Percentiles rank a stretch among this genome's conserved stretches.
Conservation (phyloP, 2,797 vertebrate genomes). For the Diceros bicornis region DNA sequence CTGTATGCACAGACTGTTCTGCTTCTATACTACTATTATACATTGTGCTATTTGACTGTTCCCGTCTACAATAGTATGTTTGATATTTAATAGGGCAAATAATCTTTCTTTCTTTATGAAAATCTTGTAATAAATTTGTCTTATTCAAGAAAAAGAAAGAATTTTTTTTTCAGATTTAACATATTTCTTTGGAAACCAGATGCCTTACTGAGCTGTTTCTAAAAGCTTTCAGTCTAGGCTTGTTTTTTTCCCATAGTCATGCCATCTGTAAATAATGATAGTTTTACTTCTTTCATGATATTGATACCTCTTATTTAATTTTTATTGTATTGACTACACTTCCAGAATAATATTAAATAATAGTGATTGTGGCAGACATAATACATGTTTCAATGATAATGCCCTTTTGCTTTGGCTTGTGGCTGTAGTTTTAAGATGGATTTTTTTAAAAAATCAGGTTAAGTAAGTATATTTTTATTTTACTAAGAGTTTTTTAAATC, state of each 20-base stretch:
- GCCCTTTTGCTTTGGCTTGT: slow-evolving; percentile 5
- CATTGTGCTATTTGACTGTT: neutral
- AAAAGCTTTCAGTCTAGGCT: neutral
- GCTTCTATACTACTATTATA: neutral
- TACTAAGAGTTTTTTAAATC: slow-evolving; percentile 9
- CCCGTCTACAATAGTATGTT: neutral
- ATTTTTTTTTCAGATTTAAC: neutral
- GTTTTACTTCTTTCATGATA: slow-evolving; percentile 12
- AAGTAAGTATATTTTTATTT: slow-evolving; percentile 14
- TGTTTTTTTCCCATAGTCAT: neutral
- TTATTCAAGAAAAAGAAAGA: slow-evolving; percentile 46
- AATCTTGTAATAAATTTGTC: slow-evolving; percentile 35
- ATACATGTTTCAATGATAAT: neutral
- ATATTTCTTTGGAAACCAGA: slow-evolving; percentile 28
- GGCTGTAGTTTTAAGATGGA: neutral
- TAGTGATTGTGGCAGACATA: neutral
- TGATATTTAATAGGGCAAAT: slow-evolving; percentile 8
- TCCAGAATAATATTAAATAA: slow-evolving; percentile 51
- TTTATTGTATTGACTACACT: neutral
- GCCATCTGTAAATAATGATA: neutral
- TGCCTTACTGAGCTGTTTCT: slow-evolving; percentile 7
- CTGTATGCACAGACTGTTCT: neutral
- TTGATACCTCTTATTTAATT: slow-evolving; percentile 1
- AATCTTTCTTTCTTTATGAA: neutral
- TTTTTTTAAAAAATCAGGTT: neutral